Percentiles rank a stretch among this genome's conserved stretches.
phyloP scores from a whole-genome alignment of 2,888 invertebrate species.

The Patella caerulea region DNA sequence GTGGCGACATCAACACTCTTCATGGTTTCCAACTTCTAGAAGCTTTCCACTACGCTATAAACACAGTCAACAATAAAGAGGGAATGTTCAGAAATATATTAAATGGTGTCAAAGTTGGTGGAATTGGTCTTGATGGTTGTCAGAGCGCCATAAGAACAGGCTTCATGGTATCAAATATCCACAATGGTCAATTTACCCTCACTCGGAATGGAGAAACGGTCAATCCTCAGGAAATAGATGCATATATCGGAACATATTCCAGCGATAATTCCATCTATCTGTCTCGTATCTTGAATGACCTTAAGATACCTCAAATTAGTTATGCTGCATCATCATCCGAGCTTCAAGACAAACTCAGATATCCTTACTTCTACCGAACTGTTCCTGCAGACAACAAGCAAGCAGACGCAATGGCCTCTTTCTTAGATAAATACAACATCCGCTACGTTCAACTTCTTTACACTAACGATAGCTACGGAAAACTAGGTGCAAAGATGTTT shows the following conservation, averaged over 20 bases:
- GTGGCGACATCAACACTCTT: constrained; percentile 60
- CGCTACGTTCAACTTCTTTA: constrained; percentile 70
- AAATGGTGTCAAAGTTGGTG: constrained; percentile 59
- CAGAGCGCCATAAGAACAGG: constrained; percentile 57
- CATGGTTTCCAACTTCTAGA: constrained; percentile 65
- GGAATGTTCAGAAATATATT: constrained; percentile 60
- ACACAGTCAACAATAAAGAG: constrained; percentile 59
- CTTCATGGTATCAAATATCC: constrained; percentile 65
- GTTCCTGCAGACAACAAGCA: constrained; percentile 63
- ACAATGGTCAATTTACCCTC: constrained; percentile 52
- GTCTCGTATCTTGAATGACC: constrained; percentile 54
- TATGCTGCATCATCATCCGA: constrained; percentile 53
- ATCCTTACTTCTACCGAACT: constrained; percentile 62
- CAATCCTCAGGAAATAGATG: constrained; percentile 54
- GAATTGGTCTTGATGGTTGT: constrained; percentile 64
- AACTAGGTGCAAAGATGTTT: constrained; percentile 49
- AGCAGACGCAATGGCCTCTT: constrained; percentile 63
- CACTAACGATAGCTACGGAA: constrained; percentile 56
- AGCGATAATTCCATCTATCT: constrained; percentile 57
- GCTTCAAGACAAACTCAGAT: constrained; percentile 50
- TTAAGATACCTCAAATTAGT: constrained; percentile 62
- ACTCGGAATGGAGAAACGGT: constrained; percentile 46
- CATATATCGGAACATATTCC: constrained; percentile 59
- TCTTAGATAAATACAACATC: constrained; percentile 68
- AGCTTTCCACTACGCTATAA: constrained; percentile 66